Conservation (phyloP, 2,797 vertebrate species). For the Carcharodon carcharias region DNA sequence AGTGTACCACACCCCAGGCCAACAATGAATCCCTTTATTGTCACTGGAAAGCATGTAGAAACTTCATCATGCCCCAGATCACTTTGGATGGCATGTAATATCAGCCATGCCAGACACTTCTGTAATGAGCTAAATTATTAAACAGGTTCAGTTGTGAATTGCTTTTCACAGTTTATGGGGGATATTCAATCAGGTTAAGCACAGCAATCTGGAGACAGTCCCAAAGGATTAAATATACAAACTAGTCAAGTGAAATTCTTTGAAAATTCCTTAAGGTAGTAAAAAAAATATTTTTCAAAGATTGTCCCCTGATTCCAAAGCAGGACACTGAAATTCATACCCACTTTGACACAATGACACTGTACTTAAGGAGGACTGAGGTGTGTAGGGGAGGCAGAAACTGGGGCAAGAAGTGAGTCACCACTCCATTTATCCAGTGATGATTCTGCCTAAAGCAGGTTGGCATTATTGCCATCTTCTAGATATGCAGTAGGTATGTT, state of each 20-base stretch:
- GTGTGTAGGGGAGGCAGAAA: no score
- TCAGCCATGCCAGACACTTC: not conserved
- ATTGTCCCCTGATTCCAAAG: no score
- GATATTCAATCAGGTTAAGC: not conserved
- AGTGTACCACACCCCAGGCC: not conserved
- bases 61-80: not conserved
- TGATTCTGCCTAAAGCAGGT: no score
- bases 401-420: no score
- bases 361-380: no score
- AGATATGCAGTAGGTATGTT: no score
- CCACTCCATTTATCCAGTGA: no score
- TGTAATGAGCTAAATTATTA: not conserved
- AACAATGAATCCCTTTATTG: not conserved
- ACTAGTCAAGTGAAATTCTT: not conserved
- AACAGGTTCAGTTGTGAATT: not conserved
- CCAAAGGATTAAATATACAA: not conserved
- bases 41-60: not conserved
- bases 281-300: not conserved
- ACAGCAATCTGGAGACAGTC: not conserved
- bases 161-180: not conserved
- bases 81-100: not conserved
- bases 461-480: no score
- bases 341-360: no score
- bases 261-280: no score
- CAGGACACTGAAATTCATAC: no score